Base-by-base conservation (phyloP, 2,888 invertebrate genomes). In the Priocnemis perturbator region DNA sequence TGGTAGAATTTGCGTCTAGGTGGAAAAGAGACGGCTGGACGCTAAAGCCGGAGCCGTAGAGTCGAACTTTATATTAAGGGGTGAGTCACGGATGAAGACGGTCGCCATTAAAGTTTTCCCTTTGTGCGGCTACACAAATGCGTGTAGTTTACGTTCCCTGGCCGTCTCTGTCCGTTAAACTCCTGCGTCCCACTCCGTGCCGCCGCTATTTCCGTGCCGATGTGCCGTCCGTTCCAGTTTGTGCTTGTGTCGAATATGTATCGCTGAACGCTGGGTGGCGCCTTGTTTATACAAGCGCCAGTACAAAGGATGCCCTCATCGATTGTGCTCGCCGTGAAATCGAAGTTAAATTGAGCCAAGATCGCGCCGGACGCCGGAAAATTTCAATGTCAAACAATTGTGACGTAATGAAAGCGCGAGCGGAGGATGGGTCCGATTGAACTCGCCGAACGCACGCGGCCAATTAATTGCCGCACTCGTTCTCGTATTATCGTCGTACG, bases 141-240 rank as follows among this genome's bases (percentile, higher is more conserved):
- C 7, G 37, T 9, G 37, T 60, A 63, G 64, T 64, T 73, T 64
- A 65, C 56, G 52, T 66, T 37, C 37, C 7, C 37, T 37, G 4
- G 1, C 37, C 7, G 37, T 37, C 37, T 37, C 37, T 11, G 37
- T 37, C 37, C 37, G 37, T 11, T 9, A 37, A 37, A 37, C 11
- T 37, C 37, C 7, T 11, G 4, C 11, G 37, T 37, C 37, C 11
- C 4, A 37, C 37, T 37, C 7, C 50, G 15, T 45, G 56, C 30
- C 15, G 20, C 50, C 47, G 17, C 64, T 73, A 70, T 70, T 74
- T 73, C 48, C 50, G 55, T 56, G 30, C 26, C 44, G 61, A 70
- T 52, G 44, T 44, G 45, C 50, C 47, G 21, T 44, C 44, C 50
- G 52, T 48, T 55, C 37, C 37, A 37, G 37, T 37, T 37, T 37